These are phyloP conservation scores for Pyxicephalus adspersus DNA, from an alignment of 2,113 vertebrate species.

Conservation along the genomic window DNA sequence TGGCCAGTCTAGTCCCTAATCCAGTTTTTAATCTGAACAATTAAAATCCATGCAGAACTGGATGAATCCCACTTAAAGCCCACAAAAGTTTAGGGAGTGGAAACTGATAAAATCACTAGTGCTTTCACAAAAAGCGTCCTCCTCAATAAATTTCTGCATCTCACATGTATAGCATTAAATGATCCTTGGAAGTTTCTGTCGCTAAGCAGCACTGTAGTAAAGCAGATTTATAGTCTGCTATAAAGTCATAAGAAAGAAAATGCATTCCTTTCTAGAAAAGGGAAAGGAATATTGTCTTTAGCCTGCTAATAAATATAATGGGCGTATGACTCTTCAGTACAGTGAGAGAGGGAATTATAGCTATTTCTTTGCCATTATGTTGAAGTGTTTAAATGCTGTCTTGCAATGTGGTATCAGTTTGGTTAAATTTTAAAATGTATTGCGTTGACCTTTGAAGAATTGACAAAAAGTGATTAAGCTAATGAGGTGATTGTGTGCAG, in stretches of 20 bases:
- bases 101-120: constrained; percentile 36
- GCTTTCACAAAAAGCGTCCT: constrained; percentile 3
- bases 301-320: constrained; percentile 34
- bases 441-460: too few relatives aligned
- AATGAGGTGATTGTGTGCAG: too few relatives aligned
- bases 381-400: too few relatives aligned
- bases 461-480: too few relatives aligned
- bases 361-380: too few relatives aligned
- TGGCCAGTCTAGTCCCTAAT: too few relatives aligned
- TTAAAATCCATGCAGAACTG: background rate
- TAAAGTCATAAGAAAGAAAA: constrained; percentile 45
- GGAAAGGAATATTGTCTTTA: constrained; percentile 44
- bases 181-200: constrained; percentile 45
- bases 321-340: background rate
- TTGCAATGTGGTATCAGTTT: too few relatives aligned
- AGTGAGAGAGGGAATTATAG: background rate
- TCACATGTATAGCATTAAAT: constrained; percentile 40
- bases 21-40: too few relatives aligned
- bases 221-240: constrained; percentile 44
- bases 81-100: background rate
- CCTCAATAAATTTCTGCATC: constrained; percentile 33
- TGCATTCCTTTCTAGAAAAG: constrained; percentile 42
- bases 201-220: constrained; percentile 50
- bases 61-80: background rate
- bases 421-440: too few relatives aligned